Base-by-base conservation (phyloP, 2,888 invertebrate genomes). In the Drosophila hawaiiensis region DNA sequence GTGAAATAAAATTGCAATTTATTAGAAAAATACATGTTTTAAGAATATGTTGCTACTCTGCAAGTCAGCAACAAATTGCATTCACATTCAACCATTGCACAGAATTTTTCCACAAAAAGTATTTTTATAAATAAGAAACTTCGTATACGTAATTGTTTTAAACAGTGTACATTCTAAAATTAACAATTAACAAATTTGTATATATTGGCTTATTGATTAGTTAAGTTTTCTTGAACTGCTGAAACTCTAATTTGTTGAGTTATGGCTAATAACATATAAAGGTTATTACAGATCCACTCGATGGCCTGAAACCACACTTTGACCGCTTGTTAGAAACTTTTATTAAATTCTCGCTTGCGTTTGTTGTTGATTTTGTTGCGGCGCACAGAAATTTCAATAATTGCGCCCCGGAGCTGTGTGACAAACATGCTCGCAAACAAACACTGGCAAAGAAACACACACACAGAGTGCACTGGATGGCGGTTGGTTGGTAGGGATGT, bases 301-400 rank as follows among this genome's bases (percentile, higher is more conserved):
- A 41, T 54, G 49, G 43, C 10, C 39, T 54, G 28, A n/a, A 52
- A 50, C 41, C 39, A 16, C 12, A 52, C 60, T 56, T 43, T 47
- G 61, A 33, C 33, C 66, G 25, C 28, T 35, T 53, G 28, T 39
- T 25, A 41, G 49, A 65, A 78, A 78, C 59, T 59, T 67, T 62
- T 78, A 70, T 74, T 70, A 74, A 62, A 33, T 65, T 68, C 54
- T 16, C 37, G 53, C 50, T 49, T 37, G 53, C 58, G 50, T 47
- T 39, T 33, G n/a, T 41, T 55, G 37, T 64, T 33, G 16, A 35
- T 52, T 52, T 70, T 64, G 58, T 54, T 64, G 73, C 41, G 62
- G 59, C 39, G 66, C 50, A 53, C 47, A 62, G 56, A 71, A 84
- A 78, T 73, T 72, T 74, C 78, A 80, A 84, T 84, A 84, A 84